phyloP scores from a whole-genome alignment of 2,888 invertebrate genomes.

The Phaedon cochleariae region DNA sequence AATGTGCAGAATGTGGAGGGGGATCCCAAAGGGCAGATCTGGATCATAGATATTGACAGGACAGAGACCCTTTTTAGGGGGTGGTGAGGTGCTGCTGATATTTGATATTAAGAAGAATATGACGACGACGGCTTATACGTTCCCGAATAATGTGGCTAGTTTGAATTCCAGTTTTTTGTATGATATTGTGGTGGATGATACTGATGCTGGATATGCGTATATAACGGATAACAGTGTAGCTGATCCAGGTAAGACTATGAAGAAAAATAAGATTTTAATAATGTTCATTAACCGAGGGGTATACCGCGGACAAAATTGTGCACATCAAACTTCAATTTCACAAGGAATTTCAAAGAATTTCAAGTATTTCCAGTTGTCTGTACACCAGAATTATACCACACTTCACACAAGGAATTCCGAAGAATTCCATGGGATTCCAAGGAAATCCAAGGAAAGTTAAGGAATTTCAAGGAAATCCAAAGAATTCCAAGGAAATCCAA shows the following conservation, averaged over 20 bases:
- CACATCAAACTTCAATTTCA: too few species aligned
- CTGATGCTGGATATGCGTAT: conserved; percentile 73
- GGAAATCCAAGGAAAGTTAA: too few species aligned
- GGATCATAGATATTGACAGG: conserved; percentile 75
- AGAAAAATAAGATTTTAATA: too few species aligned
- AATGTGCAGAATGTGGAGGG: conserved; percentile 80
- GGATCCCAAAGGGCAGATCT: conserved; percentile 73
- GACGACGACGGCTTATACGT: conserved; percentile 65
- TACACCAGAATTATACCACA: too few species aligned
- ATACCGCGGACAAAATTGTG: too few species aligned
- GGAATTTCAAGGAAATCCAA: too few species aligned
- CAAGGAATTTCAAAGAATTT: too few species aligned
- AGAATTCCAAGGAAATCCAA: too few species aligned
- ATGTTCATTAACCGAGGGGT: too few species aligned
- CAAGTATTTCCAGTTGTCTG: too few species aligned
- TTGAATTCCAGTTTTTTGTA: conserved; percentile 71
- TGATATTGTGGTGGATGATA: conserved; percentile 77
- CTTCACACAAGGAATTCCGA: too few species aligned
- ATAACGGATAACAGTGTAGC: conserved; percentile 75
- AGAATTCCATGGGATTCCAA: too few species aligned
- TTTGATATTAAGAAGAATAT: conserved; percentile 71
- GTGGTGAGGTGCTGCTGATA: conserved; percentile 69
- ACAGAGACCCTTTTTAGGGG: conserved; percentile 67
- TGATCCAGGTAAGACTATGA: conserved; percentile 68
- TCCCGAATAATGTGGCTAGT: conserved; percentile 70